Conservation (phyloP, 2,888 invertebrate genomes). For the Melanotus villosus region DNA sequence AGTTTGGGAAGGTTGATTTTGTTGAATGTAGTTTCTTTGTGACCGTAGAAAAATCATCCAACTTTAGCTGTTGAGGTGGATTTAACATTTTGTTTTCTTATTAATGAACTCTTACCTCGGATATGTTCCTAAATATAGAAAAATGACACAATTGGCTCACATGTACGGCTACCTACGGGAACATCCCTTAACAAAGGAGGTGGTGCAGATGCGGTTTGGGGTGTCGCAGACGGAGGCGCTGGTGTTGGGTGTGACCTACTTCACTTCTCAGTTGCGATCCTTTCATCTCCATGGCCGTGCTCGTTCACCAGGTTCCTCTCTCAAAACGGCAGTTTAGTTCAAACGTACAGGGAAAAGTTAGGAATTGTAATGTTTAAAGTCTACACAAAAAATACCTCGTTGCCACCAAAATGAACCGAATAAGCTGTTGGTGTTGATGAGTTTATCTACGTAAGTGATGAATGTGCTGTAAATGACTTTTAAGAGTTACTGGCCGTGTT, state of each 20-base stretch:
- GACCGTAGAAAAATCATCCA: too few relatives aligned
- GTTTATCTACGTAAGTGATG: conserved; percentile 17
- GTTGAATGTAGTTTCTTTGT: too few relatives aligned
- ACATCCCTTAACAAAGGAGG: conserved; percentile 28
- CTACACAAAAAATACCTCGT: neutral
- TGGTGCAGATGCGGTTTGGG: conserved; percentile 29
- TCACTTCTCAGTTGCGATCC: conserved; percentile 36
- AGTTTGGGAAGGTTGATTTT: too few relatives aligned
- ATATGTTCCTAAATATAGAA: conserved; percentile 19
- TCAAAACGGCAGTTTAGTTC: neutral
- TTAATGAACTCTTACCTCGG: too few relatives aligned
- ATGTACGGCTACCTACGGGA: neutral
- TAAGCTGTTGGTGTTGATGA: neutral
- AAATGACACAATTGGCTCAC: neutral
- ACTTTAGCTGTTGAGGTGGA: too few relatives aligned
- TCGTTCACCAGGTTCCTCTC: neutral
- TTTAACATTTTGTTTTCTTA: too few relatives aligned
- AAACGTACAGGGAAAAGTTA: neutral
- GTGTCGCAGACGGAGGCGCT: conserved; percentile 41
- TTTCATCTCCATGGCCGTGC: conserved; percentile 17
- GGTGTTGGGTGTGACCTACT: conserved; percentile 51
- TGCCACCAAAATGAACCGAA: neutral
- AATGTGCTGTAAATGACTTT: conserved; percentile 7
- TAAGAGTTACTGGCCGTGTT: neutral
- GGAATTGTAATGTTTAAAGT: neutral